Conservation (phyloP, 2,888 invertebrate species). For the Argynnis bischoffii region DNA sequence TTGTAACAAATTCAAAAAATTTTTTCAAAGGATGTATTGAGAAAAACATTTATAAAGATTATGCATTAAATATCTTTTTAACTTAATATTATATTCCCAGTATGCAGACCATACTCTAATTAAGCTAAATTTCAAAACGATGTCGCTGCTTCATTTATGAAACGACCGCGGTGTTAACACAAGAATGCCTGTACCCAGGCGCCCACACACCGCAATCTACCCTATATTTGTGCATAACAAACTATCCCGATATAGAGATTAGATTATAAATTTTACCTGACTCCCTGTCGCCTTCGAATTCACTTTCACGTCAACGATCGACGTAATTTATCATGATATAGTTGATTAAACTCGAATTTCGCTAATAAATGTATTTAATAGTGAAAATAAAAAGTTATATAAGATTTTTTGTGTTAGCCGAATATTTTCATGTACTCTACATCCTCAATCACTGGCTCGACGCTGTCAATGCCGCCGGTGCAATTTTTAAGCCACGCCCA, state of each 20-base stretch:
- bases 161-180: constrained; percentile 48
- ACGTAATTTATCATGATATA: constrained; percentile 6
- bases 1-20: too few species aligned
- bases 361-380: background rate
- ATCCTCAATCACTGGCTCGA: too few species aligned
- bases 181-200: constrained; percentile 40
- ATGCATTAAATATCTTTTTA: too few species aligned
- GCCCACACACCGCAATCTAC: constrained; percentile 42
- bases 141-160: constrained; percentile 57
- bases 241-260: constrained; percentile 36
- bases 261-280: constrained; percentile 33
- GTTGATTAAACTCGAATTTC: background rate
- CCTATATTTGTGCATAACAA: constrained; percentile 36
- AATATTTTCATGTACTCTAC: too few species aligned
- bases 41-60: too few species aligned
- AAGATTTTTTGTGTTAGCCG: too few species aligned
- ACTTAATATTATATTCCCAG: background rate
- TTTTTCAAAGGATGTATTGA: too few species aligned
- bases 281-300: constrained; percentile 14
- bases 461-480: too few species aligned
- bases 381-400: too few species aligned
- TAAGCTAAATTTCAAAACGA: constrained; percentile 53
- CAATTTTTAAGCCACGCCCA: too few species aligned
- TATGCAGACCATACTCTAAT: constrained; percentile 50
- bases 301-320: constrained; percentile 16